Evolutionary conservation across 2,113 vertebrate genomes (phyloP).

Genomic region (Camelus dromedarius): DNA sequence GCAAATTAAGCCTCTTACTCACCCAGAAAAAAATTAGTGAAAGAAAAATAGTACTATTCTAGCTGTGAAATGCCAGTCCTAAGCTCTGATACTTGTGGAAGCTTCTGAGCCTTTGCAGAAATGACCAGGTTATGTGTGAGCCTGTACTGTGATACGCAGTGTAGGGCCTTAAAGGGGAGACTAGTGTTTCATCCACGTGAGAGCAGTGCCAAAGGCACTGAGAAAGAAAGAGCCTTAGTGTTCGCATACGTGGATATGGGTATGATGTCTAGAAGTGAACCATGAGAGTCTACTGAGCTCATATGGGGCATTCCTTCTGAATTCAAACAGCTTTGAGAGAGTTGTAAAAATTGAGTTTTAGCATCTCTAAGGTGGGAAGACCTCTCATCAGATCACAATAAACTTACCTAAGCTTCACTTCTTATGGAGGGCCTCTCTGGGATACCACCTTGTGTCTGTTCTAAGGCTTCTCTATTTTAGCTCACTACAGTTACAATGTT

Average conservation of each 20-base stretch:
- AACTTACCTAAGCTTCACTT: not conserved
- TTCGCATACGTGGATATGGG: not conserved
- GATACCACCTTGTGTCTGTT: not conserved
- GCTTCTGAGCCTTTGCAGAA: not conserved
- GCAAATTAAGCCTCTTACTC: not conserved
- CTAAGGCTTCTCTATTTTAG: not conserved
- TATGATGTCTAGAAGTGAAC: not conserved
- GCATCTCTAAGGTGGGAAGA: not conserved
- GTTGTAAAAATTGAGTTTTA: not conserved
- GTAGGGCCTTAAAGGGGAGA: not conserved
- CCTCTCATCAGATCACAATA: not conserved
- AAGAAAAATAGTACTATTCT: not conserved
- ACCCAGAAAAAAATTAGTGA: slow-evolving; percentile 21
- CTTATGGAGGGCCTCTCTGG: not conserved
- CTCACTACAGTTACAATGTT: not conserved
- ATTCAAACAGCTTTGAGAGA: not conserved
- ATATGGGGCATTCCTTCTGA: not conserved
- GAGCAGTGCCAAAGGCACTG: not conserved
- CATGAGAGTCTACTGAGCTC: not conserved
- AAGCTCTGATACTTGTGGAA: not conserved
- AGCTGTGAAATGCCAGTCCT: not conserved
- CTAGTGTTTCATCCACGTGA: not conserved
- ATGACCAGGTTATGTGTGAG: not conserved
- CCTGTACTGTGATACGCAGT: not conserved
- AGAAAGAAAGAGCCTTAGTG: not conserved